These are phyloP conservation scores for Zaprionus inermis DNA, from an alignment of 1,140 invertebrate species.

Conservation along the genomic window DNA sequence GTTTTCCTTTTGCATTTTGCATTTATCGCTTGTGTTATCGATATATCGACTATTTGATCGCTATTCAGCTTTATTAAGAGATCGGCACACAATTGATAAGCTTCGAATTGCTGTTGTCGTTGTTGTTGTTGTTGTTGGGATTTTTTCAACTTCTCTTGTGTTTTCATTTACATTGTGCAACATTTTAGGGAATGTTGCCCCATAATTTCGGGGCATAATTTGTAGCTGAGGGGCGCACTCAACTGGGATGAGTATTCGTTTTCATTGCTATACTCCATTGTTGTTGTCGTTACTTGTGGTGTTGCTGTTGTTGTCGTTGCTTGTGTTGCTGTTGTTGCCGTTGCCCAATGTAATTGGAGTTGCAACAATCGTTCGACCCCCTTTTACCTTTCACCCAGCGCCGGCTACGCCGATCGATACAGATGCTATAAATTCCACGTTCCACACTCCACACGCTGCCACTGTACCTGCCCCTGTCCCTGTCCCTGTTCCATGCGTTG, in stretches of 20 bases:
- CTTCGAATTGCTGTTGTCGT: neutral
- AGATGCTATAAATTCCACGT: slow-evolving; percentile 39
- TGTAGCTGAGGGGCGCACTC: slow-evolving; percentile 19
- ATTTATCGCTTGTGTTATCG: neutral
- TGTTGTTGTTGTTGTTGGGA: neutral
- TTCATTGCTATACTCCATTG: neutral
- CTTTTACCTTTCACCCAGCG: slow-evolving; percentile 47
- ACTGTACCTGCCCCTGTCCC: neutral
- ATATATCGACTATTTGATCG: neutral
- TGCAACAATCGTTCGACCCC: slow-evolving; percentile 10
- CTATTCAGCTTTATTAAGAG: neutral
- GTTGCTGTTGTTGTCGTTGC: neutral
- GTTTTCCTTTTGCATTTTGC: neutral
- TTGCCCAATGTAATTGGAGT: slow-evolving; percentile 22
- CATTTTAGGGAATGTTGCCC: slow-evolving; percentile 13
- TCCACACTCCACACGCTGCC: neutral
- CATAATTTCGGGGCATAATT: slow-evolving; percentile 17
- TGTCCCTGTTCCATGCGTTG: neutral
- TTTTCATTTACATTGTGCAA: slow-evolving; percentile 15
- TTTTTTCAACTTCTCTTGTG: neutral
- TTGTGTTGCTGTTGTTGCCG: neutral
- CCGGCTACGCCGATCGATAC: slow-evolving; percentile 15
- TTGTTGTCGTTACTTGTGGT: neutral
- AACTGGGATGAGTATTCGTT: slow-evolving; percentile 24
- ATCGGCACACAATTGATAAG: neutral